Evolutionary conservation across 1,140 invertebrate genomes (phyloP).

Genomic region (Drosophila sproati): DNA sequence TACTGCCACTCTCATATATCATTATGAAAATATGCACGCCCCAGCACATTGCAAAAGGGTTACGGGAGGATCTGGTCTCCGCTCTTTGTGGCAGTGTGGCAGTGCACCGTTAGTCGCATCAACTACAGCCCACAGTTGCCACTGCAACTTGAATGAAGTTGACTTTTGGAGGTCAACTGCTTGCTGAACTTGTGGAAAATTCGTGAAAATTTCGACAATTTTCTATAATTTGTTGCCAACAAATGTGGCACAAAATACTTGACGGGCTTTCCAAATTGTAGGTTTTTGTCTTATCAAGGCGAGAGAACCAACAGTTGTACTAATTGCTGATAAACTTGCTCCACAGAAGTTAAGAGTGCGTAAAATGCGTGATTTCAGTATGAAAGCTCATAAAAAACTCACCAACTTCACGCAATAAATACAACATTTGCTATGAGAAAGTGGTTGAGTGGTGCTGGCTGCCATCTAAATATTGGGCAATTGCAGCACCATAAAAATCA

Average conservation of each 20-base stretch:
- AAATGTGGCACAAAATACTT: background rate
- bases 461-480: conserved; percentile 12
- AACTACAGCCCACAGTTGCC: conserved; percentile 53
- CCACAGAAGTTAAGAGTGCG: conserved; percentile 27
- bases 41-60: conserved; percentile 28
- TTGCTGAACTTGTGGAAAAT: conserved; percentile 50
- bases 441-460: conserved; percentile 1
- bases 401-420: conserved; percentile 55
- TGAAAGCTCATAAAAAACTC: conserved; percentile 56
- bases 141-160: conserved; percentile 43
- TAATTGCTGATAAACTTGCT: conserved; percentile 17
- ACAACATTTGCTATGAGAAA: conserved; percentile 55
- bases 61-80: conserved; percentile 31
- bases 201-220: conserved; percentile 56
- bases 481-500: conserved; percentile 61
- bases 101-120: conserved; percentile 51
- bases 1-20: conserved; percentile 56
- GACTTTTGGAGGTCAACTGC: conserved; percentile 72
- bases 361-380: conserved; percentile 48
- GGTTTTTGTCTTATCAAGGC: conserved; percentile 12
- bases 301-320: background rate
- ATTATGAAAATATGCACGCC: conserved; percentile 74
- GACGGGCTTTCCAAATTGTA: conserved; percentile 19
- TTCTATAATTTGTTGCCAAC: conserved; percentile 8
- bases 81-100: background rate